Evolutionary conservation across 2,888 invertebrate genomes (phyloP).

Genomic region (Hemaris fuciformis): DNA sequence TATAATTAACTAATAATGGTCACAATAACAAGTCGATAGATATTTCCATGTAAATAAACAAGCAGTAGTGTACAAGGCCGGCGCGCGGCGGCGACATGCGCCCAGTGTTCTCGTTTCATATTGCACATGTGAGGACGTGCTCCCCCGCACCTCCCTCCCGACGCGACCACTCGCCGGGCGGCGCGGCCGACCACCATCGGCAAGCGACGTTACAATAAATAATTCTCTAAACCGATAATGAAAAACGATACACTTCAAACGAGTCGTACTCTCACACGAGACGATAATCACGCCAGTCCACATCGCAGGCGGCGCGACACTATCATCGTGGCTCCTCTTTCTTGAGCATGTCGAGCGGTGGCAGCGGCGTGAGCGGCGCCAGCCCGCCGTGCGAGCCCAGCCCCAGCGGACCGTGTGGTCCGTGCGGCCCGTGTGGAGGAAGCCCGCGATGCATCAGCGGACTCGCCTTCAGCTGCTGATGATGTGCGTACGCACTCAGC

Average conservation of each 20-base stretch:
- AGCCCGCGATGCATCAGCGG: conserved; percentile 72
- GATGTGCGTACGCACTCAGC: conserved; percentile 85
- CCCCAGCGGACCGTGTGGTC: conserved; percentile 56
- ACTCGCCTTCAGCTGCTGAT: conserved; percentile 79
- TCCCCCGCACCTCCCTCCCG: conserved; percentile 54
- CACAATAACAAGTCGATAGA: conserved; percentile 80
- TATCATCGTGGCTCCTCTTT: conserved; percentile 82
- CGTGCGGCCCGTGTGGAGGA: conserved; percentile 53
- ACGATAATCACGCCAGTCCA: conserved; percentile 37
- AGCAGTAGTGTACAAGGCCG: conserved; percentile 69
- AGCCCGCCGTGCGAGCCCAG: conserved; percentile 65
- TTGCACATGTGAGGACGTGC: conserved; percentile 68
- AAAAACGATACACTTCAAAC: conserved; percentile 43
- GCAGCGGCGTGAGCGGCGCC: conserved; percentile 61
- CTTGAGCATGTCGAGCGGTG: conserved; percentile 83
- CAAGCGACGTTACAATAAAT: conserved; percentile 74
- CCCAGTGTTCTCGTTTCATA: conserved; percentile 60
- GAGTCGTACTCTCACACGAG: conserved; percentile 61
- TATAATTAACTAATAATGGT: conserved; percentile 82
- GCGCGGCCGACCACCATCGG: conserved; percentile 23
- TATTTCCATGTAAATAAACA: conserved; percentile 80
- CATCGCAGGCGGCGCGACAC: conserved; percentile 39
- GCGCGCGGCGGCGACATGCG: conserved; percentile 52
- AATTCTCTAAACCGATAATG: conserved; percentile 75
- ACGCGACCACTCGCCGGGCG: conserved; percentile 25